Evolutionary conservation across 2,797 vertebrate species (phyloP).

Genomic region (Cygnus olor): DNA sequence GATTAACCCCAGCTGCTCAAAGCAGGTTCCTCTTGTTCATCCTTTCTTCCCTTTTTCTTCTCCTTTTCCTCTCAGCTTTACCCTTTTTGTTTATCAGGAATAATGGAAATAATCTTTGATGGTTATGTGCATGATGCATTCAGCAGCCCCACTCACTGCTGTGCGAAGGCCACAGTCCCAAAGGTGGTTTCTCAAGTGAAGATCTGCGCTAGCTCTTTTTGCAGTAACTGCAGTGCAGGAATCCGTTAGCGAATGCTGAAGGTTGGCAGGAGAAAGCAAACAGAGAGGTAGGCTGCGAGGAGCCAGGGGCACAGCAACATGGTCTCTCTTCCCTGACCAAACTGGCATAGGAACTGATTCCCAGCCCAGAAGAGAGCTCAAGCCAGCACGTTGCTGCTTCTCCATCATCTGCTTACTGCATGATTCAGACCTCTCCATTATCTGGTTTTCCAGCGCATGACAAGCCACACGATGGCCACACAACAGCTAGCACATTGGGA

Average conservation of each 20-base stretch:
- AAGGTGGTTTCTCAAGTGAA: background rate
- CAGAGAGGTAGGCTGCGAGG: background rate
- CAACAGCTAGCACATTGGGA: background rate
- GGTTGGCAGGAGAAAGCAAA: background rate
- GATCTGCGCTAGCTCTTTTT: background rate
- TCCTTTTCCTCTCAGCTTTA: background rate
- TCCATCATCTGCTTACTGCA: background rate
- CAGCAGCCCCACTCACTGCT: background rate
- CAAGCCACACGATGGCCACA: fast-evolving
- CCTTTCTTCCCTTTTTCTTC: conserved; percentile 52
- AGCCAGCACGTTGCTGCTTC: conserved; percentile 11
- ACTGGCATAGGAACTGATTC: conserved; percentile 23
- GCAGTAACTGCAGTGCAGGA: background rate
- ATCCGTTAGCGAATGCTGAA: background rate
- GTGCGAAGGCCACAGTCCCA: background rate
- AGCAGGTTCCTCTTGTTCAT: conserved; percentile 61
- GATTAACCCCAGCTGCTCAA: conserved; percentile 74
- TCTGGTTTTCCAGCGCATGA: background rate
- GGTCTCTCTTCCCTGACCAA: conserved; percentile 32
- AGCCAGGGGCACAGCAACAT: fast-evolving
- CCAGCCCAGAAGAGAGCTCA: conserved; percentile 37
- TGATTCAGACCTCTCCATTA: conserved; percentile 23
- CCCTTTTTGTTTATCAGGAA: background rate
- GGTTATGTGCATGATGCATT: background rate
- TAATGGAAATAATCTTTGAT: background rate